These are phyloP conservation scores for Abrostola triplasia DNA, from an alignment of 2,888 invertebrate genomes.

Conservation along the genomic window DNA sequence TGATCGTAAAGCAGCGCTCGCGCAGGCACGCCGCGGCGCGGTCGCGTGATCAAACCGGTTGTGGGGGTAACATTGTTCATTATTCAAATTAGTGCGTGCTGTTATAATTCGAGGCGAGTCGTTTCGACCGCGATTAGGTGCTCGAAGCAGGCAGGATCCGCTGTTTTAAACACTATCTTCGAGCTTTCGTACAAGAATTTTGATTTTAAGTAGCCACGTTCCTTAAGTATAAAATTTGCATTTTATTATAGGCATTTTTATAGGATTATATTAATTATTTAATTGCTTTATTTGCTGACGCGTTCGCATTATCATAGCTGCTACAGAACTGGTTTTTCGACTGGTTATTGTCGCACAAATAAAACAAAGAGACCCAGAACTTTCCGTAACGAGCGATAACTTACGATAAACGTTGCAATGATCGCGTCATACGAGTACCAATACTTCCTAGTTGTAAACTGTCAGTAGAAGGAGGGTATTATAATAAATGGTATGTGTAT, in stretches of 20 bases:
- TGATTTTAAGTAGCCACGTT: conserved; percentile 24
- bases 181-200: conserved; percentile 31
- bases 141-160: conserved; percentile 45
- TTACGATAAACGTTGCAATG: conserved; percentile 65
- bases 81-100: conserved; percentile 86
- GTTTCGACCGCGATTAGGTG: conserved; percentile 69
- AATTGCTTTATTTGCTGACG: conserved; percentile 50
- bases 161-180: conserved; percentile 50
- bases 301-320: conserved; percentile 42
- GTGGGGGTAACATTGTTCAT: conserved; percentile 82
- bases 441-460: conserved; percentile 74
- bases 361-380: conserved; percentile 58
- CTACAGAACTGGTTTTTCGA: conserved; percentile 44
- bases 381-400: conserved; percentile 60
- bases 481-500: conserved; percentile 80
- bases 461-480: conserved; percentile 73
- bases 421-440: conserved; percentile 67
- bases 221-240: conserved; percentile 24
- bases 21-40: conserved; percentile 58
- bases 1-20: conserved; percentile 68
- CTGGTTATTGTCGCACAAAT: conserved; percentile 45
- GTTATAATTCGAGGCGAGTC: conserved; percentile 80
- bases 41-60: conserved; percentile 83
- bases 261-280: conserved; percentile 35
- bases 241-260: conserved; percentile 31